Evolutionary conservation across 2,888 invertebrate species (phyloP).

Genomic region (Dione vanillae): DNA sequence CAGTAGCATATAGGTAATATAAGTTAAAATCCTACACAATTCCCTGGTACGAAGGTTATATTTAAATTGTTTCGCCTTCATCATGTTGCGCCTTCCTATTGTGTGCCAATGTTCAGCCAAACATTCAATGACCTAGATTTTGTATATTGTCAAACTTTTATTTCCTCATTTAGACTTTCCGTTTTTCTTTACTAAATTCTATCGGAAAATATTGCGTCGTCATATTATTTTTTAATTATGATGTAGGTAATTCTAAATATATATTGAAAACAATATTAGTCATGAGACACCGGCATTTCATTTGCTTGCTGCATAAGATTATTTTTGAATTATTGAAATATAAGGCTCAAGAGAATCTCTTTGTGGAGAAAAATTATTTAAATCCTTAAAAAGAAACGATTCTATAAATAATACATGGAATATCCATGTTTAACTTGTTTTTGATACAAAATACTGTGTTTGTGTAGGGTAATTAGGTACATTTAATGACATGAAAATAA

Average conservation of each 20-base stretch:
- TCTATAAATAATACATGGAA: too few relatives aligned
- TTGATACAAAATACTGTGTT: neutral
- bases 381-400: neutral
- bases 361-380: neutral
- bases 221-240: neutral
- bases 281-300: neutral
- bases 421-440: neutral
- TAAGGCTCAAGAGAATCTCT: neutral
- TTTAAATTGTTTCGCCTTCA: conserved; percentile 71
- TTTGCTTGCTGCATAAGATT: neutral
- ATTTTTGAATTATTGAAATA: neutral
- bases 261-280: neutral
- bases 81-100: conserved; percentile 65
- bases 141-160: conserved; percentile 53
- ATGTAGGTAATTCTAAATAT: neutral
- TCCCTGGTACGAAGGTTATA: conserved; percentile 59
- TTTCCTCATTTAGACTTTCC: conserved; percentile 51
- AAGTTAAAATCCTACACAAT: conserved; percentile 58
- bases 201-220: neutral
- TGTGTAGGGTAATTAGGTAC: neutral
- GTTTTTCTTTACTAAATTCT: conserved; percentile 37
- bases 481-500: conserved; percentile 17
- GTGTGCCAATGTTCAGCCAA: conserved; percentile 64
- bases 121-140: conserved; percentile 65
- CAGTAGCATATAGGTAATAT: conserved; percentile 53